Conservation (phyloP, 2,888 invertebrate genomes). For the Drosophila buzzatii region DNA sequence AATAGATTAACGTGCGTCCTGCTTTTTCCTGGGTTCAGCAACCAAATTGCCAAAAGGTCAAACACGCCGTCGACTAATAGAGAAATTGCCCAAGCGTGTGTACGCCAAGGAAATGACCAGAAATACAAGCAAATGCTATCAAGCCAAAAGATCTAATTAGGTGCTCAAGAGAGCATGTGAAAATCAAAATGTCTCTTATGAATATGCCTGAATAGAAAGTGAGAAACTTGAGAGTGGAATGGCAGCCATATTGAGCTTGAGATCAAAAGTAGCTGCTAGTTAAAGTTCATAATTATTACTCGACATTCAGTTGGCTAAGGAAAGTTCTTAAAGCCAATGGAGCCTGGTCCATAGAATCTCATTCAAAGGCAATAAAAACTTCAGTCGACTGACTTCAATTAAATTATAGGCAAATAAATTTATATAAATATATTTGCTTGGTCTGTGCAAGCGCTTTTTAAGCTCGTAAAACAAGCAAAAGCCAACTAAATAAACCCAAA, state of each 20-base stretch:
- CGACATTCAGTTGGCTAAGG: not conserved
- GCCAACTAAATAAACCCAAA: slow-evolving; percentile 66
- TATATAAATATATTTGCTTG: slow-evolving; percentile 49
- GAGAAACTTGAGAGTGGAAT: not conserved
- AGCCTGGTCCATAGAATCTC: slow-evolving; percentile 6
- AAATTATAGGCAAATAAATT: slow-evolving; percentile 78
- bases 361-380: slow-evolving; percentile 21
- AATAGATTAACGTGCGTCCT: slow-evolving; percentile 69
- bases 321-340: slow-evolving; percentile 29
- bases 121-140: slow-evolving; percentile 41
- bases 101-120: slow-evolving; percentile 1
- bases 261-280: not conserved
- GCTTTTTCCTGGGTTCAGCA: slow-evolving; percentile 25
- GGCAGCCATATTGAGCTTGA: not conserved
- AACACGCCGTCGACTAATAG: slow-evolving; percentile 41
- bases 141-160: slow-evolving; percentile 25
- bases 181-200: slow-evolving; percentile 2
- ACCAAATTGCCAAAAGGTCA: slow-evolving; percentile 53
- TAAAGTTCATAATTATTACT: slow-evolving; percentile 1
- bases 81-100: slow-evolving; percentile 44
- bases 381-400: slow-evolving; percentile 62
- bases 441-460: slow-evolving; percentile 37
- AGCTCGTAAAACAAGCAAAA: slow-evolving; percentile 71
- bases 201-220: not conserved
- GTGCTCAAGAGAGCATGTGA: slow-evolving; percentile 22